Conservation (phyloP, 1,140 invertebrate genomes). For the Portunus trituberculatus region DNA sequence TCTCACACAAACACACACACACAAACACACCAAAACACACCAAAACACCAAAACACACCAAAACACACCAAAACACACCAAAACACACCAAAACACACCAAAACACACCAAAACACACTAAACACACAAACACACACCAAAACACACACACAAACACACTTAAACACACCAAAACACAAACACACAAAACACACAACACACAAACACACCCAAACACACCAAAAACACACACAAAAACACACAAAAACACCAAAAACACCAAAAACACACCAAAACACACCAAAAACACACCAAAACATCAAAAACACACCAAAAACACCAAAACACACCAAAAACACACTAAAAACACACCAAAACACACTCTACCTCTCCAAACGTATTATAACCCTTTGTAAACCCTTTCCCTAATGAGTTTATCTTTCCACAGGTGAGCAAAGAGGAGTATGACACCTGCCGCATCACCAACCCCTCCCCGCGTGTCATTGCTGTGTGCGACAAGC, state of each 20-base stretch:
- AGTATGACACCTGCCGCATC: constrained; percentile 97
- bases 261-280: not conserved
- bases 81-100: not conserved
- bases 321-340: not conserved
- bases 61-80: not conserved
- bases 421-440: constrained; percentile 91
- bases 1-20: no score
- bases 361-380: not conserved
- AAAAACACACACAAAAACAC: not conserved
- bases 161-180: not conserved
- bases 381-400: not conserved
- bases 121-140: no score
- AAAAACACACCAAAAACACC: no score
- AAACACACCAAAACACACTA: not conserved
- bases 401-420: not conserved
- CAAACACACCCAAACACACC: not conserved
- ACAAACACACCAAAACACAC: not conserved
- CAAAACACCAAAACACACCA: not conserved
- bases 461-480: constrained; percentile 95
- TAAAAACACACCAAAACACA: not conserved
- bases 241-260: no score
- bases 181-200: not conserved
- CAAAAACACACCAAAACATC: not conserved
- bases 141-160: not conserved
- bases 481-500: constrained; percentile 97